Conservation (phyloP, 1,140 invertebrate genomes). For the Onthophagus taurus region DNA sequence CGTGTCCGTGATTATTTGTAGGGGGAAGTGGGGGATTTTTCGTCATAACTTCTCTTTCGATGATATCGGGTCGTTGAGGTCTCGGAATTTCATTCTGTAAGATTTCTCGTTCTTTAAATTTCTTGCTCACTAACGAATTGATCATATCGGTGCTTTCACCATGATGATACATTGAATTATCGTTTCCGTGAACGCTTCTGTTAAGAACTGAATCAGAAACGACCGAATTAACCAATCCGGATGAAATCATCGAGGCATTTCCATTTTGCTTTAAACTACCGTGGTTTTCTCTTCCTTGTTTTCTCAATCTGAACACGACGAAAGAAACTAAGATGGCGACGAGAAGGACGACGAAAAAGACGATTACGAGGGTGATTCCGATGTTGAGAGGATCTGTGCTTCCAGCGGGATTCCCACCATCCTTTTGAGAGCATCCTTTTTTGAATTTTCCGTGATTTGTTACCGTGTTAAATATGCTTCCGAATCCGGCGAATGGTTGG, state of each 20-base stretch:
- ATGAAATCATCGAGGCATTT: slow-evolving; percentile 42
- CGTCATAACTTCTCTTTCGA: slow-evolving; percentile 77
- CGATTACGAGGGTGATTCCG: slow-evolving; percentile 84
- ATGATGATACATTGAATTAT: slow-evolving; percentile 51
- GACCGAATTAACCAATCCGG: slow-evolving; percentile 45
- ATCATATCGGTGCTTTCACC: slow-evolving; percentile 58
- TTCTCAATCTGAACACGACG: slow-evolving; percentile 74
- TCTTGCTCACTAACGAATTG: slow-evolving; percentile 74
- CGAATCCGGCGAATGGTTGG: slow-evolving; percentile 79
- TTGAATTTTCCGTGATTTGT: slow-evolving; percentile 58
- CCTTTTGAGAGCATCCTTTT: slow-evolving; percentile 56
- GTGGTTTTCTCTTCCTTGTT: slow-evolving; percentile 75
- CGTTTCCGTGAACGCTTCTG: slow-evolving; percentile 44
- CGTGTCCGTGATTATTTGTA: slow-evolving; percentile 55
- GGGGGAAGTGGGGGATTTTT: slow-evolving; percentile 66
- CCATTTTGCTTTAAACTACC: slow-evolving; percentile 57
- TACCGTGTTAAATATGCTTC: slow-evolving; percentile 65
- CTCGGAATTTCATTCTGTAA: slow-evolving; percentile 53
- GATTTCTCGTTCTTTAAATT: slow-evolving; percentile 78
- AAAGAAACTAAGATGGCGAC: slow-evolving; percentile 83
- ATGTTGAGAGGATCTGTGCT: slow-evolving; percentile 80
- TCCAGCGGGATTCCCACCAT: slow-evolving; percentile 62
- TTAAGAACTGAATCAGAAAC: slow-evolving; percentile 46
- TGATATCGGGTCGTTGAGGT: slow-evolving; percentile 82
- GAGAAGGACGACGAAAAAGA: slow-evolving; percentile 85